Base-by-base conservation (phyloP, 1,140 invertebrate species). In the Aphaenogaster floridana region DNA sequence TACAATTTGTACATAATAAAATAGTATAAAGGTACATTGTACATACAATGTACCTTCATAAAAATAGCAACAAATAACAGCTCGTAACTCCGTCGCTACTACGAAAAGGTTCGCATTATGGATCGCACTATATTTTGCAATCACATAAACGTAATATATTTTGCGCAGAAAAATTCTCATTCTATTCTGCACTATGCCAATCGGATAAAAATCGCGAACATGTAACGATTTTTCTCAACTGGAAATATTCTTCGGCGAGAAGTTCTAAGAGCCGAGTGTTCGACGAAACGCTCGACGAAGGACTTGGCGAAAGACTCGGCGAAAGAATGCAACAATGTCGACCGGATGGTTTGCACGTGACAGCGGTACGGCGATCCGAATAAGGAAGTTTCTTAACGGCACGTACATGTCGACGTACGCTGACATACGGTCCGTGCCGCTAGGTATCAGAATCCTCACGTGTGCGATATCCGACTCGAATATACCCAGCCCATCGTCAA, bases 361-460 rank as follows among this genome's bases (percentile, higher is more conserved):
- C 90, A 90, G 83, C 81, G 63, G 88, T n/a, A 86, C 69, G 52
- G 74, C 86, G 52, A 91, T 89, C 88, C 91, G 48, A 86, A 80
- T 80, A 91, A 92, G 88, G 91, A 90, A 91, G 85, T 90, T 88
- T 77, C 86, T 90, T 90, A 90, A 90, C 89, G 88, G 88, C 86
- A 88, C 89, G 89, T 90, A 90, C 89, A 85, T 89, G 88, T 87
- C 88, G 89, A 87, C 89, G 80, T 89, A 89, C 89, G 71, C 72
- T 87, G 84, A 87, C 88, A 66, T 90, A 90, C 88, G 28, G 36
- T 61, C n/a, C 45, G 85, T 87, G 72, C 78, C 66, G 78, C 69
- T 89, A 85, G 71, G 85, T 89, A 72, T 68, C 57, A 42, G 52
- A 84, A 36, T 81, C 77, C 78, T 83, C 81, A 87, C 71, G 72